phyloP scores from a whole-genome alignment of 2,797 vertebrate genomes.

The Haliaeetus vocifer region DNA sequence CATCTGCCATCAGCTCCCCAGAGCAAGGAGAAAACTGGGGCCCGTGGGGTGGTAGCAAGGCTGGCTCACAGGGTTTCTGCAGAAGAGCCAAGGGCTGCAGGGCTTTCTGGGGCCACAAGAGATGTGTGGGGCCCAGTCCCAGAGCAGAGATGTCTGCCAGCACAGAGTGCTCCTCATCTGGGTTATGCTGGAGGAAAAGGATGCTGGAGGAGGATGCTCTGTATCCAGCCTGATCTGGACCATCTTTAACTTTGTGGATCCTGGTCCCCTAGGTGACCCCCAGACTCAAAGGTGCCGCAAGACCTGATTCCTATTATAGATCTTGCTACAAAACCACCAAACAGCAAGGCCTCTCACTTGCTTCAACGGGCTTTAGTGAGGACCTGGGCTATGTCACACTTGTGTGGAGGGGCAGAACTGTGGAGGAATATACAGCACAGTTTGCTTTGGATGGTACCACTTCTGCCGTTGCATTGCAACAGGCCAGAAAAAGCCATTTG shows the following conservation, averaged over 20 bases:
- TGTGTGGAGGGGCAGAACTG: neutral
- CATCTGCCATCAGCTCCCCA: neutral
- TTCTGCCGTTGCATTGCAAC: neutral
- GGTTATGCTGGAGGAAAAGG: neutral
- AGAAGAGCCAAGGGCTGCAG: neutral
- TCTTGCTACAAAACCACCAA: neutral
- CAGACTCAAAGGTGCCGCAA: rapidly evolving
- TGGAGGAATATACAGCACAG: neutral
- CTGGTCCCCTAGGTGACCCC: neutral
- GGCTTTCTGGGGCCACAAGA: neutral
- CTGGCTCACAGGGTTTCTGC: neutral
- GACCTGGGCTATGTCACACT: neutral
- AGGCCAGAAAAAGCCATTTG: neutral
- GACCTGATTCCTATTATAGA: neutral
- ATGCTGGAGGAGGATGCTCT: neutral
- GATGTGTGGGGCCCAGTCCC: neutral
- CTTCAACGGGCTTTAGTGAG: neutral
- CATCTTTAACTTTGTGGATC: neutral
- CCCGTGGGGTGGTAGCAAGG: rapidly evolving
- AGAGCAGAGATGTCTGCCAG: neutral
- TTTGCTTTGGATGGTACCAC: neutral
- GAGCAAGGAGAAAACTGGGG: neutral
- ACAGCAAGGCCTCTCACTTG: neutral
- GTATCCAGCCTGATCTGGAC: neutral
- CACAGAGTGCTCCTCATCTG: neutral